Conservation (phyloP, 2,797 vertebrate species). For the Tachyglossus aculeatus region DNA sequence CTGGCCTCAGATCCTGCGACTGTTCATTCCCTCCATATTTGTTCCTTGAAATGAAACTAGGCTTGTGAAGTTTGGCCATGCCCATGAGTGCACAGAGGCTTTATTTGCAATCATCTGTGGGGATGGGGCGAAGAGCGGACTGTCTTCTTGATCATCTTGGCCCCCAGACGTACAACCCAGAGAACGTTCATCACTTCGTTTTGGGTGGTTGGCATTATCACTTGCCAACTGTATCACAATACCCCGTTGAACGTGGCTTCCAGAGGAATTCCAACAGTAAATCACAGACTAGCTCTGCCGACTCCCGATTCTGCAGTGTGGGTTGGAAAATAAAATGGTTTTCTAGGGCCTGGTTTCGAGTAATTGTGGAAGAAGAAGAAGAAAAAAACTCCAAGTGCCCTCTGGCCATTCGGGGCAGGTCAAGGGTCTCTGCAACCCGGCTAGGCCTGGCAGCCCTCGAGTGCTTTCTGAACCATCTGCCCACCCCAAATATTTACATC, state of each 20-base stretch:
- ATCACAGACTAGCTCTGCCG: constrained; percentile 1
- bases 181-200: constrained; percentile 3
- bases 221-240: constrained; percentile 27
- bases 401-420: background rate
- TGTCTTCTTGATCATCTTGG: background rate
- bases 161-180: constrained; percentile 1
- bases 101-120: background rate
- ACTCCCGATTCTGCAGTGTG: background rate
- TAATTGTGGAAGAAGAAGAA: constrained; percentile 1
- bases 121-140: background rate
- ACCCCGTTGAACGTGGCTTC: constrained; percentile 13
- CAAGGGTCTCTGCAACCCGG: background rate
- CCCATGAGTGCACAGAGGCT: background rate
- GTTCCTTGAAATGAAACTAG: constrained; percentile 35
- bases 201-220: constrained; percentile 10
- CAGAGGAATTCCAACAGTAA: constrained; percentile 15
- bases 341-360: constrained; percentile 24
- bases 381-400: background rate
- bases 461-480: background rate
- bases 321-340: constrained; percentile 9
- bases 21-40: constrained; percentile 31
- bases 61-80: constrained; percentile 27
- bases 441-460: background rate
- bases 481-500: no score
- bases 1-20: constrained; percentile 38